Evolutionary conservation across 2,113 vertebrate species (phyloP), one percentile per base, ranked within the genome.

Genomic region (Heterotis niloticus): DNA sequence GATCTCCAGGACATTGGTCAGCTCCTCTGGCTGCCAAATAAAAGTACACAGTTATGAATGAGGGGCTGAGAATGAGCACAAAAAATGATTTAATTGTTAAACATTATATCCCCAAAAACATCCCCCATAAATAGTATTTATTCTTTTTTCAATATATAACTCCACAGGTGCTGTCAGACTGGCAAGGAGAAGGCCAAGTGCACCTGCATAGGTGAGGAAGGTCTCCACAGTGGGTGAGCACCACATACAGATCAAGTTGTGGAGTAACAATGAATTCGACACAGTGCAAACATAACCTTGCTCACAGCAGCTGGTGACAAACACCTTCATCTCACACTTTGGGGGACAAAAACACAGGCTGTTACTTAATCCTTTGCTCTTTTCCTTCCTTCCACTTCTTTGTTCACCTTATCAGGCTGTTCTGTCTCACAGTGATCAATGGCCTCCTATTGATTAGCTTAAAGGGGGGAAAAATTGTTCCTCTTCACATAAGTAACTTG

Each of bases 1-100:
- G 91, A 99, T 98, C 89, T 99, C 97, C 90, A 99, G 90, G 83
- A 98, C 93, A 57, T 99, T 97, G 85, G 97, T 99, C 85, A 99
- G 86, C 87, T 99, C 95, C 12, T 98, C 97, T 0, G 97, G 97
- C 97, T 98, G 86, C 12, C 28, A 24, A 56, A 76, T 80, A 76
- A 14, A 34, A 64, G 34, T 44, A 44, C 7, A 44, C 34, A 44
- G 59, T 62, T 14, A 20, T 56, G 70, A 54, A 62, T 68, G 4
- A 72, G 52, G 79, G 73, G 73, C n/a, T 5, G 23, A 66, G n/a
- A 12, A 20, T 5, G 23, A 66, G 10, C 2, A 44, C 34, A 44
- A 44, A 44, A 44, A 44, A 44, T 44, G 2, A 44, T 2, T 44
- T 2, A 44, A 2, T 4, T 44, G 2, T 44, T 7, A 44, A 44